Base-by-base conservation (phyloP, 2,797 vertebrate genomes). In the Lagorchestes hirsutus region DNA sequence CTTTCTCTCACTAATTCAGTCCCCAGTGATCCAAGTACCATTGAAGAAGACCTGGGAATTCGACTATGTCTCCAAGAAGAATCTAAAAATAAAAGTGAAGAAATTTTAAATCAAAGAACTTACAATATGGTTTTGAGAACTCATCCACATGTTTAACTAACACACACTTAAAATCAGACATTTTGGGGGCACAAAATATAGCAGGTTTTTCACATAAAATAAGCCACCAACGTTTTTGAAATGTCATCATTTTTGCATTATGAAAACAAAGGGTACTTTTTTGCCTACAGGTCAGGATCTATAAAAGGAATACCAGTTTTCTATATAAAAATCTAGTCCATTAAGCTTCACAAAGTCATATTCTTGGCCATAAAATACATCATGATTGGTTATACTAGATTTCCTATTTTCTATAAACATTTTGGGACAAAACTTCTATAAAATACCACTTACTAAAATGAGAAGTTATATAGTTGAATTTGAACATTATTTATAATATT, bases 11-110 rank as follows among this genome's bases (percentile, higher is more conserved):
- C 97, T 31, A 99, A 97, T 93, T 99, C 99, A 27, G 99, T 98
- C 98, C 99, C 99, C 91, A 98, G 98, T 58, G 99, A 98, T 95
- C 98, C 98, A 97, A 98, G 98, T 98, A 97, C 98, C 98, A 99
- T 96, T 4, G 99, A 99, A 4, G 99, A 99, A 28, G 99, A 99
- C 95, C 99, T 99, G 52, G 99, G 99, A 96, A 99, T 99, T 54
- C 99, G 99, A 98, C 98, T 99, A 96, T 98, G 99, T 96, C 99
- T 99, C 99, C 99, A 99, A 1, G 99, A 98, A 14, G 99, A 99
- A 98, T 99, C 99, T 99, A 98, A 98, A 96, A 98, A 96, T 87
- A 95, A 97, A 93, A 97, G 96, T 94, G 59, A 97, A 97, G 1
- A 94, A 95, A 59, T 95, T 96, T 97, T 96, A 98, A 90, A 96